Evolutionary conservation across 2,888 invertebrate genomes (phyloP).

Genomic region (Fragum sueziense): DNA sequence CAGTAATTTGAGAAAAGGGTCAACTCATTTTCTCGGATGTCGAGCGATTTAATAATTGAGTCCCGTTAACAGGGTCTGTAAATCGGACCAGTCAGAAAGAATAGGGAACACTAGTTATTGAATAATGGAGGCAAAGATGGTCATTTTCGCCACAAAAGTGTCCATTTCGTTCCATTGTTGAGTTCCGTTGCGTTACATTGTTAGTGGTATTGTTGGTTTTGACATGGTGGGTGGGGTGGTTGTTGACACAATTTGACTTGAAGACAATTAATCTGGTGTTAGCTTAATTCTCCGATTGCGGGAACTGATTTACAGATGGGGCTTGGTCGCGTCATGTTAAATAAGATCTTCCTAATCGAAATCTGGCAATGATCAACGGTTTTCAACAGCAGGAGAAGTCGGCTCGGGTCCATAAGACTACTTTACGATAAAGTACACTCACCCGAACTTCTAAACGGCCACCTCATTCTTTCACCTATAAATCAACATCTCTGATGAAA

Average conservation of each 20-base stretch:
- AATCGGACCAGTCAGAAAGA: background rate
- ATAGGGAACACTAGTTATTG: slow-evolving; percentile 10
- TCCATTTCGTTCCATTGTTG: slow-evolving; percentile 11
- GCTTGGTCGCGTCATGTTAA: too few relatives aligned
- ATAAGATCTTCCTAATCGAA: too few relatives aligned
- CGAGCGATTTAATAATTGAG: slow-evolving; percentile 53
- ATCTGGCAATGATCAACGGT: too few relatives aligned
- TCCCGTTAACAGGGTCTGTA: slow-evolving; percentile 10
- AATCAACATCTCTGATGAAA: too few relatives aligned
- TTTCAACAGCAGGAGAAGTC: too few relatives aligned
- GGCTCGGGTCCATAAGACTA: too few relatives aligned
- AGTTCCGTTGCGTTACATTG: slow-evolving; percentile 14
- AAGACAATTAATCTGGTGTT: slow-evolving; percentile 14
- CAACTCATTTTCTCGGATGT: slow-evolving; percentile 50
- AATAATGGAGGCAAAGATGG: slow-evolving; percentile 8
- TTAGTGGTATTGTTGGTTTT: slow-evolving; percentile 17
- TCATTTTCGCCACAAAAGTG: slow-evolving; percentile 14
- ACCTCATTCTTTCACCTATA: too few relatives aligned
- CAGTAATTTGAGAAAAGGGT: too few relatives aligned
- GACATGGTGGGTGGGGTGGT: slow-evolving; percentile 15
- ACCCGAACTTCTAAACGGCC: too few relatives aligned
- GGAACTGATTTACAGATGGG: slow-evolving; percentile 8
- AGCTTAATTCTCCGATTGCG: slow-evolving; percentile 4
- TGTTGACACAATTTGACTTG: slow-evolving; percentile 20
- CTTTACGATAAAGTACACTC: too few relatives aligned